These are phyloP conservation scores for Torymus auratus DNA, from an alignment of 2,888 invertebrate genomes.

Conservation along the genomic window DNA sequence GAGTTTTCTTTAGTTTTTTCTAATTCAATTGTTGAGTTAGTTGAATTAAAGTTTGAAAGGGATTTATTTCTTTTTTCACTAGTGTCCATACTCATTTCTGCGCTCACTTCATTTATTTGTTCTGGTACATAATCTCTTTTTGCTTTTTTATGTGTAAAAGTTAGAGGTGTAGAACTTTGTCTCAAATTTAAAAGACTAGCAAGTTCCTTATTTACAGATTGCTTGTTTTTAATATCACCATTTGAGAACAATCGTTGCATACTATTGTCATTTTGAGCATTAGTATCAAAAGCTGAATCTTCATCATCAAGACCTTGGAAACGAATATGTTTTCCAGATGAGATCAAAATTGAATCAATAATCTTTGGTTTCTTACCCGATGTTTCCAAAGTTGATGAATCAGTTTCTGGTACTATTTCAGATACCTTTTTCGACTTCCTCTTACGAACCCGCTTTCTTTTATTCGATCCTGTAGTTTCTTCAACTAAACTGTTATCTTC, in stretches of 20 bases:
- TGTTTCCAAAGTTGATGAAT: slow-evolving; percentile 32
- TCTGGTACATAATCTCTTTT: slow-evolving; percentile 37
- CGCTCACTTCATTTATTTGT: slow-evolving; percentile 16
- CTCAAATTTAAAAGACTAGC: slow-evolving; percentile 64
- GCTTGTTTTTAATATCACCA: slow-evolving; percentile 15
- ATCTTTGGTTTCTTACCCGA: slow-evolving; percentile 65
- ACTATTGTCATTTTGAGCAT: slow-evolving; percentile 16
- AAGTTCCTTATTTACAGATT: slow-evolving; percentile 57
- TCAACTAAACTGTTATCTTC: slow-evolving; percentile 55
- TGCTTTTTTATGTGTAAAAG: slow-evolving; percentile 60
- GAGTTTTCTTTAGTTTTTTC: slow-evolving; percentile 40
- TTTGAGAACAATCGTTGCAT: slow-evolving; percentile 15
- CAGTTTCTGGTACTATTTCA: slow-evolving; percentile 39
- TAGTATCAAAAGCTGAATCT: slow-evolving; percentile 37
- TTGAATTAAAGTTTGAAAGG: not conserved
- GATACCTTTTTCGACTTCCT: slow-evolving; percentile 56
- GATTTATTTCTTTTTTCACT: slow-evolving; percentile 15
- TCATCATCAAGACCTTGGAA: slow-evolving; percentile 63
- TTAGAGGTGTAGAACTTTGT: slow-evolving; percentile 66
- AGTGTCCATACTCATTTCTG: not conserved
- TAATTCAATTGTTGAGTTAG: slow-evolving; percentile 15
- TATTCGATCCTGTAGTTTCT: slow-evolving; percentile 34
- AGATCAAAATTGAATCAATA: slow-evolving; percentile 61
- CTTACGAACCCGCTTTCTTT: slow-evolving; percentile 64
- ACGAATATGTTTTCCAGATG: slow-evolving; percentile 68